These are phyloP conservation scores for Syngnathus typhle DNA, from an alignment of 2,113 vertebrate genomes.

Conservation along the genomic window DNA sequence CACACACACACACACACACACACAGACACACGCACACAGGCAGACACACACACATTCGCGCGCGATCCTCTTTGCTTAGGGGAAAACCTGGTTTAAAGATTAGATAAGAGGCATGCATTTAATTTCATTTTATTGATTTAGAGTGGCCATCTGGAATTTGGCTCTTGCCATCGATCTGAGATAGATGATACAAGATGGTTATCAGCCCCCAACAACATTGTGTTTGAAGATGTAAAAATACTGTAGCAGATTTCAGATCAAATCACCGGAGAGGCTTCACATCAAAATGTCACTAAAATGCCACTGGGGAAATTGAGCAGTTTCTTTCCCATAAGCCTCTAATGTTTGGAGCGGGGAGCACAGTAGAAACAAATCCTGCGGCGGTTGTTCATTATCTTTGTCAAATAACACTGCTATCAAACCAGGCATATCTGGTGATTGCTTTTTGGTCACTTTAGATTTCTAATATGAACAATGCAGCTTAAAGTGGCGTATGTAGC, in stretches of 20 bases:
- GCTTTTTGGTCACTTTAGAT: slow-evolving; percentile 21
- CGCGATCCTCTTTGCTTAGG: slow-evolving; percentile 16
- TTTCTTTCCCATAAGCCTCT: slow-evolving; percentile 49
- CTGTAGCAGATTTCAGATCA: slow-evolving; percentile 42
- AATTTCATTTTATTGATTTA: slow-evolving; percentile 52
- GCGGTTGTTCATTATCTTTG: slow-evolving; percentile 64
- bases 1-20: background rate
- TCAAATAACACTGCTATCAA: slow-evolving; percentile 56
- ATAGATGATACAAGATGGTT: slow-evolving; percentile 47
- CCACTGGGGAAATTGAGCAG: slow-evolving; percentile 65
- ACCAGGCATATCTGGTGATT: slow-evolving; percentile 27
- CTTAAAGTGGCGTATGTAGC: slow-evolving; percentile 13
- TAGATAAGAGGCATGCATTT: slow-evolving; percentile 43
- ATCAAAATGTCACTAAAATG: slow-evolving; percentile 77
- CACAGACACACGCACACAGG: background rate
- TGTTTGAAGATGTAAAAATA: slow-evolving; percentile 50
- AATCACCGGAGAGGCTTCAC: slow-evolving; percentile 57
- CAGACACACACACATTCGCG: too few relatives aligned
- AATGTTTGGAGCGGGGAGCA: slow-evolving; percentile 41
- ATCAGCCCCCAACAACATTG: slow-evolving; percentile 33
- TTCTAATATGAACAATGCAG: slow-evolving; percentile 18
- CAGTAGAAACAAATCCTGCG: slow-evolving; percentile 40
- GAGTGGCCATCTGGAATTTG: slow-evolving; percentile 43
- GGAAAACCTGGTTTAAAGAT: slow-evolving; percentile 28
- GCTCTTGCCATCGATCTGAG: slow-evolving; percentile 43